These are phyloP conservation scores for Ceratina australensis DNA, from an alignment of 1,140 invertebrate genomes.

Conservation along the genomic window DNA sequence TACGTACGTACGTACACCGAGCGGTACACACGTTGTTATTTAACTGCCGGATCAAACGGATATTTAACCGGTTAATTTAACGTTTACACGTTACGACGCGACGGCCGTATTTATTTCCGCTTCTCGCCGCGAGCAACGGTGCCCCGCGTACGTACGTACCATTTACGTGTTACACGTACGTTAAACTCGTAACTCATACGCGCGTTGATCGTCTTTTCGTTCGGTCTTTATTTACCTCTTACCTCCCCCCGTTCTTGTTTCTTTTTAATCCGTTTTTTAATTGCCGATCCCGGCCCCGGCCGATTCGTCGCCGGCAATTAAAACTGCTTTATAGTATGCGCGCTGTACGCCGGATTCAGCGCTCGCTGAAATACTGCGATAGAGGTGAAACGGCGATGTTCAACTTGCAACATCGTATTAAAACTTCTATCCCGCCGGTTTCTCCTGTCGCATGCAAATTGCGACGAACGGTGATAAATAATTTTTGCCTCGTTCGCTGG, in stretches of 20 bases:
- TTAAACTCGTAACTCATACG: constrained; percentile 12
- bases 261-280: constrained; percentile 5
- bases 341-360: constrained; percentile 26
- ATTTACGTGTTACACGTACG: constrained; percentile 46
- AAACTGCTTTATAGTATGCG: constrained; percentile 37
- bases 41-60: constrained; percentile 47
- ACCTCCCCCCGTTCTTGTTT: no score
- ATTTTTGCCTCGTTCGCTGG: not conserved
- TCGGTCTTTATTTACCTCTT: not conserved
- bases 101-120: constrained; percentile 53
- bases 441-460: constrained; percentile 13
- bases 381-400: constrained; percentile 29
- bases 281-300: not conserved
- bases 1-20: constrained; percentile 2
- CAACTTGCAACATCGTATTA: constrained; percentile 46
- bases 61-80: constrained; percentile 63
- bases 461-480: constrained; percentile 13
- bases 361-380: constrained; percentile 32
- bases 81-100: constrained; percentile 54
- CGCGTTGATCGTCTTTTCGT: not conserved
- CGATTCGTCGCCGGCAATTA: constrained; percentile 32
- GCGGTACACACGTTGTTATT: constrained; percentile 36
- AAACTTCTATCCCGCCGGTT: constrained; percentile 24
- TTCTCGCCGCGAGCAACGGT: constrained; percentile 35
- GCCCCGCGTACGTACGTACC: constrained; percentile 17